Evolutionary conservation across 1,140 invertebrate species (phyloP).

Genomic region (Psilanteris sp.): DNA sequence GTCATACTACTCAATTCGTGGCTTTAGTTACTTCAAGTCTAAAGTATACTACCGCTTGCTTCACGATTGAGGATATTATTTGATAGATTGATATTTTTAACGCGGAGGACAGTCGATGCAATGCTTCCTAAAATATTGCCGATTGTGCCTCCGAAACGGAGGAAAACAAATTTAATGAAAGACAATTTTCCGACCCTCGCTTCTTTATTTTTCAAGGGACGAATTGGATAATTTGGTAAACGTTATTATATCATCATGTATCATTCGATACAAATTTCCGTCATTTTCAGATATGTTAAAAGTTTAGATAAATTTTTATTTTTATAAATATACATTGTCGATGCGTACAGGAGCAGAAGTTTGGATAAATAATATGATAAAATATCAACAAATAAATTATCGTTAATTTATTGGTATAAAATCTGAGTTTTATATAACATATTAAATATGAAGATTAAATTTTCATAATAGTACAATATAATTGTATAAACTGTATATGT

Average conservation of each 20-base stretch:
- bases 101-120: constrained; percentile 67
- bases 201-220: constrained; percentile 25
- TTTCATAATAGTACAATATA: no score
- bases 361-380: no score
- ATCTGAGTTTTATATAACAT: no score
- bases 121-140: constrained; percentile 45
- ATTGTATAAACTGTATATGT: no score
- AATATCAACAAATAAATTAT: no score
- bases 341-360: no score
- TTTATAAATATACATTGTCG: no score
- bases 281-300: constrained; percentile 31
- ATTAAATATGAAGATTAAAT: no score
- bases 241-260: constrained; percentile 32
- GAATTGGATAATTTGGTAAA: constrained; percentile 60
- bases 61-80: constrained; percentile 61
- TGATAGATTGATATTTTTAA: constrained; percentile 76
- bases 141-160: constrained; percentile 23
- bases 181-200: constrained; percentile 41
- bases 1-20: constrained; percentile 42
- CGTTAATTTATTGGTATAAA: no score
- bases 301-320: no score
- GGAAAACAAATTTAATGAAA: constrained; percentile 57
- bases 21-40: constrained; percentile 39
- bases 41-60: constrained; percentile 38
- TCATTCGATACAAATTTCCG: constrained; percentile 44